Conservation (phyloP, 2,888 invertebrate species). For the Leptopterna dolabrata region DNA sequence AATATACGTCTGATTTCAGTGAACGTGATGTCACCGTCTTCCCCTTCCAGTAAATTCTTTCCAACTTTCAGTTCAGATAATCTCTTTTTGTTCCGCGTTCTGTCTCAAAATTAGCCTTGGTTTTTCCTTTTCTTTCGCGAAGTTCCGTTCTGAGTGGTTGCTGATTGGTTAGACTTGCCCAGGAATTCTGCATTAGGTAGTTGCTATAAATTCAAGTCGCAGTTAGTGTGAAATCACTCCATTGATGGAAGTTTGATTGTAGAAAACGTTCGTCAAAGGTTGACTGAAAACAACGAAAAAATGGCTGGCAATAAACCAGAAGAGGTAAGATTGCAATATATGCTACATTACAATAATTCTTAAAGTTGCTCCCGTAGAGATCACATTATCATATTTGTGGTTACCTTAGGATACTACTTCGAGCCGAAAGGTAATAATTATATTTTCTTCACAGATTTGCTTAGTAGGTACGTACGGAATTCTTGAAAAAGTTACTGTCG, state of each 20-base stretch:
- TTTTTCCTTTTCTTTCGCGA: neutral
- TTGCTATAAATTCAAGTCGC: neutral
- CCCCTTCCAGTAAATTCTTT: too few species aligned
- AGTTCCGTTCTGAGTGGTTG: neutral
- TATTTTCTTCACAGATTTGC: too few species aligned
- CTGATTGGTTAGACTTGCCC: neutral
- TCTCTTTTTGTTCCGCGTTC: neutral
- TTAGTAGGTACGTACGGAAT: too few species aligned
- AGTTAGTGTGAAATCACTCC: neutral
- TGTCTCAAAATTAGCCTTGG: neutral
- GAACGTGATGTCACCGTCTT: too few species aligned
- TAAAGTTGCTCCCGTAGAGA: neutral
- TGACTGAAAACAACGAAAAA: neutral
- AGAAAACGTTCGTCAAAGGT: neutral
- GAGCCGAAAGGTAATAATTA: too few species aligned
- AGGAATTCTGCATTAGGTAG: neutral
- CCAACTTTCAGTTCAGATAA: too few species aligned
- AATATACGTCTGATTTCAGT: too few species aligned
- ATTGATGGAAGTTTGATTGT: neutral
- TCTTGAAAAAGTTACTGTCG: too few species aligned
- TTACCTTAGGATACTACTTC: too few species aligned
- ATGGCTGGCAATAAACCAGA: constrained; percentile 57
- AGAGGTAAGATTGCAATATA: constrained; percentile 29
- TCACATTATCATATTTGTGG: too few species aligned
- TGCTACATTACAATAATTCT: neutral